phyloP scores from a whole-genome alignment of 2,888 invertebrate species.

The Lycaena phlaeas region DNA sequence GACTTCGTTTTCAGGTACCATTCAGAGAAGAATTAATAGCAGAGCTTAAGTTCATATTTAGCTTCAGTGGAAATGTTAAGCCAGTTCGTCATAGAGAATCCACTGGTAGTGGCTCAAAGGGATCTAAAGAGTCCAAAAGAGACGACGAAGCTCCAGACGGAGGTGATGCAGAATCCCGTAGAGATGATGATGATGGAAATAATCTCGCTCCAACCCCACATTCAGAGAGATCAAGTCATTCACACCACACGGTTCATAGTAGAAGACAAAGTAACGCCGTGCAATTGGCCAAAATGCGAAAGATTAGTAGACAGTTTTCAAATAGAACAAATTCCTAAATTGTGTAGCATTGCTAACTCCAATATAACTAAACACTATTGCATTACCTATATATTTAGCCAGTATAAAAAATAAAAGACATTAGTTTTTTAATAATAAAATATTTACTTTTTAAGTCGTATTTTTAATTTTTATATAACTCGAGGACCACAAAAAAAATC shows the following conservation, averaged over 20 bases:
- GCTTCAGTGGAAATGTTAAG: constrained; percentile 80
- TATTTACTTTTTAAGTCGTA: too few species aligned
- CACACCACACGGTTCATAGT: constrained; percentile 51
- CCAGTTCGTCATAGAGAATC: constrained; percentile 72
- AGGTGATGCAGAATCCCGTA: constrained; percentile 30
- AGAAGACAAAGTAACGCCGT: constrained; percentile 55
- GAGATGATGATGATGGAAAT: constrained; percentile 29
- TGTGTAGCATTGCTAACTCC: too few species aligned
- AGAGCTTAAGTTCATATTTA: constrained; percentile 81
- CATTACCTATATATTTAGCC: too few species aligned
- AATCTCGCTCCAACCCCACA: constrained; percentile 42
- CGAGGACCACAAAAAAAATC: too few species aligned
- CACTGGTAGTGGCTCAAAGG: constrained; percentile 31
- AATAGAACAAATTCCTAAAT: constrained; percentile 12
- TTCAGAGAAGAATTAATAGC: constrained; percentile 77
- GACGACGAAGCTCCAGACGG: constrained; percentile 27
- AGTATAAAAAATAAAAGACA: too few species aligned
- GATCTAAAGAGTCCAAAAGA: constrained; percentile 36
- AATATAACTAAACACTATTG: too few species aligned
- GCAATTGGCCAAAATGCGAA: constrained; percentile 53
- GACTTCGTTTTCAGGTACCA: constrained; percentile 58
- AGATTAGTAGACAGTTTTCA: constrained; percentile 33
- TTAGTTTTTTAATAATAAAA: too few species aligned
- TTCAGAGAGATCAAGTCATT: constrained; percentile 48
- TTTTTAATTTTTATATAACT: too few species aligned